Conservation (phyloP, 2,888 invertebrate genomes). For the Troides oblongomaculatus region DNA sequence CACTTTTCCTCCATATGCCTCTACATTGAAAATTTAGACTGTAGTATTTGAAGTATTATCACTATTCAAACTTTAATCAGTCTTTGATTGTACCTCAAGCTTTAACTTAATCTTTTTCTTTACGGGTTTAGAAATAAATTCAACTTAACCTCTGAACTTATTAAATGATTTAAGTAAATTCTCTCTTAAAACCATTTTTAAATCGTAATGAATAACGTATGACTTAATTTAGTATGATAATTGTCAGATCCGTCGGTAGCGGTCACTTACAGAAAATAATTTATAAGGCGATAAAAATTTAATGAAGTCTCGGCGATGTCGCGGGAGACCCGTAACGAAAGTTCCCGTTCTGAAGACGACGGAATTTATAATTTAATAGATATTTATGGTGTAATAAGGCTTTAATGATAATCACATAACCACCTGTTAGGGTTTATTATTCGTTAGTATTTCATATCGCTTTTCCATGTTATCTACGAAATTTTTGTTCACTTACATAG, state of each 20-base stretch:
- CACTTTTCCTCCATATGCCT: too few relatives aligned
- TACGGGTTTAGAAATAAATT: neutral
- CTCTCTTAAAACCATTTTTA: constrained; percentile 1
- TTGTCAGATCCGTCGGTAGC: constrained; percentile 18
- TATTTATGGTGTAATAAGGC: constrained; percentile 22
- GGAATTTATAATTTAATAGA: constrained; percentile 27
- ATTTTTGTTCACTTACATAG: neutral
- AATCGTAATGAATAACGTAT: constrained; percentile 12
- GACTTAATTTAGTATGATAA: constrained; percentile 26
- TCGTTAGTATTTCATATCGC: neutral
- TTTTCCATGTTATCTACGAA: neutral
- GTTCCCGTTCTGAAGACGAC: constrained; percentile 5
- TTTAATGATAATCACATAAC: constrained; percentile 7
- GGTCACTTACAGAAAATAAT: constrained; percentile 25
- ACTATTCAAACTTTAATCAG: neutral
- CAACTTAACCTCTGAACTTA: neutral
- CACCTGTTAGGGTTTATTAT: neutral
- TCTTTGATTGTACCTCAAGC: too few relatives aligned
- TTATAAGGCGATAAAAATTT: constrained; percentile 28
- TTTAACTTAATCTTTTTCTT: neutral
- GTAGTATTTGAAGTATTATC: neutral
- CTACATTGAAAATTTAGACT: too few relatives aligned
- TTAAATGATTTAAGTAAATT: neutral
- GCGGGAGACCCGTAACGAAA: constrained; percentile 1
- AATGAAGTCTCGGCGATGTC: constrained; percentile 20